Evolutionary conservation across 1,140 invertebrate species (phyloP).

Genomic region (Penaeus indicus): DNA sequence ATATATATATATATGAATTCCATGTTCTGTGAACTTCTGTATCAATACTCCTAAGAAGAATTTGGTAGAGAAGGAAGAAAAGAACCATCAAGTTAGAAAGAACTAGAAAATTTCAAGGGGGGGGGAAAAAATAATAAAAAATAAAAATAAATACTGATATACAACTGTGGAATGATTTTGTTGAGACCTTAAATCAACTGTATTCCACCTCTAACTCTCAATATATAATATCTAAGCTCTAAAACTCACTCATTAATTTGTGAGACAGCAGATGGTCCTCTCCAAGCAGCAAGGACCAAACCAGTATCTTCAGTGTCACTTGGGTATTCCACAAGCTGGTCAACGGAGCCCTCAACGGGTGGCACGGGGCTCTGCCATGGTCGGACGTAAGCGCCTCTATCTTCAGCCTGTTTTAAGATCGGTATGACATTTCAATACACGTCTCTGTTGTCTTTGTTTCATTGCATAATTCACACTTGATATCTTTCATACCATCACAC

Average conservation of each 20-base stretch:
- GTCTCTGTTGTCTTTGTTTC: neutral
- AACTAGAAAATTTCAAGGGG: too few species aligned
- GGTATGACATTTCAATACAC: conserved; percentile 20
- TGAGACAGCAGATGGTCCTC: conserved; percentile 81
- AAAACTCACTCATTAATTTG: conserved; percentile 73
- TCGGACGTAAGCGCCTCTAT: conserved; percentile 75
- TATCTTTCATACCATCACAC: neutral
- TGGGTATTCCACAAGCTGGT: conserved; percentile 77
- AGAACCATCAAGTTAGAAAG: too few species aligned
- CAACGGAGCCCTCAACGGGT: conserved; percentile 71
- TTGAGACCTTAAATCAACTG: neutral
- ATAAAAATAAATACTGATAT: too few species aligned
- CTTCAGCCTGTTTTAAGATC: conserved; percentile 71
- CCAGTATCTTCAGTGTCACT: conserved; percentile 89
- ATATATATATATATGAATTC: neutral
- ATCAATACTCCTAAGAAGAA: neutral
- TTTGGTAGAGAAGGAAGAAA: too few species aligned
- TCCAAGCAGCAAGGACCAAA: conserved; percentile 83
- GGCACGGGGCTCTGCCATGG: conserved; percentile 84
- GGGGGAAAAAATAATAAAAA: too few species aligned
- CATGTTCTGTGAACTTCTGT: conserved; percentile 44
- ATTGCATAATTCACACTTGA: neutral
- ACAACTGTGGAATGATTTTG: too few species aligned
- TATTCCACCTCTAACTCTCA: too few species aligned
- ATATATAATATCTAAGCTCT: neutral